These are phyloP conservation scores for Drosophila dives DNA, from an alignment of 2,888 invertebrate genomes.

Conservation along the genomic window DNA sequence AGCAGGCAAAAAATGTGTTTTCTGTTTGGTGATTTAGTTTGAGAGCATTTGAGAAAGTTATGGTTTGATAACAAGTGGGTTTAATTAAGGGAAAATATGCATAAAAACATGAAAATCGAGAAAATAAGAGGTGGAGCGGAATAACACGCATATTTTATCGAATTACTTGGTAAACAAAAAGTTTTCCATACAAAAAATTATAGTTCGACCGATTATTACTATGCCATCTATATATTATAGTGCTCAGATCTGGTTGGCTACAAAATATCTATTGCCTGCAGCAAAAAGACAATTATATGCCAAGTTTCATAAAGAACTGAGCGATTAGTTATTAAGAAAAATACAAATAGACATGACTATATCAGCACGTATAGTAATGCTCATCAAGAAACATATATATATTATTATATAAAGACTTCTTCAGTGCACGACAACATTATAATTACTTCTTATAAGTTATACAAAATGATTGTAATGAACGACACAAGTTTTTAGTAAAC, in stretches of 20 bases:
- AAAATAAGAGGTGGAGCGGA: neutral
- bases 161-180: neutral
- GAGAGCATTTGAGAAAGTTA: constrained; percentile 6
- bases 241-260: fast-evolving
- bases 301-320: neutral
- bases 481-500: neutral
- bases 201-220: neutral
- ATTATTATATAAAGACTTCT: neutral
- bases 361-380: neutral
- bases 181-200: neutral
- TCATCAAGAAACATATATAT: neutral
- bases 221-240: neutral
- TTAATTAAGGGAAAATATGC: neutral
- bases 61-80: neutral
- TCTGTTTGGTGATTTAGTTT: constrained; percentile 5
- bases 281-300: neutral
- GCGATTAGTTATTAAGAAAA: neutral
- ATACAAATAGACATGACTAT: neutral
- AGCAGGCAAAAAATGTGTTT: constrained; percentile 15
- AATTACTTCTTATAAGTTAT: neutral
- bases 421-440: neutral
- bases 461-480: neutral
- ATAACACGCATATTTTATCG: neutral
- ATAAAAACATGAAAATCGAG: neutral
- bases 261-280: neutral